phyloP scores from a whole-genome alignment of 1,140 invertebrate species.

The Rhopalosiphum padi region DNA sequence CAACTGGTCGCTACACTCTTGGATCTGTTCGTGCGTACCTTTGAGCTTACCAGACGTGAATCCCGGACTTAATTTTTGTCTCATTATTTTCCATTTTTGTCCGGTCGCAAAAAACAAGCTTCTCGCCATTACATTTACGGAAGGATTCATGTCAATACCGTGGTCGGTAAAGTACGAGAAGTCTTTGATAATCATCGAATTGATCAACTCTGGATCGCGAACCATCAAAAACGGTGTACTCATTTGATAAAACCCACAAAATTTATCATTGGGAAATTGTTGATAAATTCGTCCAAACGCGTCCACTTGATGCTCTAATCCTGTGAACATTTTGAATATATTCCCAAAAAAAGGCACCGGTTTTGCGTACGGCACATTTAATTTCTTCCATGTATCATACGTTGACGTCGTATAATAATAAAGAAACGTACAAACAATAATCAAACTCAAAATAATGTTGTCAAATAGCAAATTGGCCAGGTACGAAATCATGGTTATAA shows the following conservation, averaged over 20 bases:
- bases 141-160: conserved; percentile 58
- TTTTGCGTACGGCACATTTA: conserved; percentile 63
- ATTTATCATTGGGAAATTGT: conserved; percentile 45
- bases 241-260: conserved; percentile 61
- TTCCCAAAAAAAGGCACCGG: conserved; percentile 63
- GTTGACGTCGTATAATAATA: conserved; percentile 38
- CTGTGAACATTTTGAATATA: conserved; percentile 10
- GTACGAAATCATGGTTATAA: neutral
- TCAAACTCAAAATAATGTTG: neutral
- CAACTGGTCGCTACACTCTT: conserved; percentile 62
- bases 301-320: conserved; percentile 13
- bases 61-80: conserved; percentile 67
- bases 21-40: conserved; percentile 66
- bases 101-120: conserved; percentile 67
- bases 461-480: neutral
- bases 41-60: conserved; percentile 70
- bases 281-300: conserved; percentile 58
- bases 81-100: conserved; percentile 66
- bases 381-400: conserved; percentile 64
- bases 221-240: conserved; percentile 62
- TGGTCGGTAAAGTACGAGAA: conserved; percentile 63
- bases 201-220: conserved; percentile 62
- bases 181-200: conserved; percentile 62
- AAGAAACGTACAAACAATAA: neutral
- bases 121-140: conserved; percentile 65